These are phyloP conservation scores for Sarotherodon lohbergeri DNA, from an alignment of 2,113 vertebrate genomes.

Conservation along the genomic window DNA sequence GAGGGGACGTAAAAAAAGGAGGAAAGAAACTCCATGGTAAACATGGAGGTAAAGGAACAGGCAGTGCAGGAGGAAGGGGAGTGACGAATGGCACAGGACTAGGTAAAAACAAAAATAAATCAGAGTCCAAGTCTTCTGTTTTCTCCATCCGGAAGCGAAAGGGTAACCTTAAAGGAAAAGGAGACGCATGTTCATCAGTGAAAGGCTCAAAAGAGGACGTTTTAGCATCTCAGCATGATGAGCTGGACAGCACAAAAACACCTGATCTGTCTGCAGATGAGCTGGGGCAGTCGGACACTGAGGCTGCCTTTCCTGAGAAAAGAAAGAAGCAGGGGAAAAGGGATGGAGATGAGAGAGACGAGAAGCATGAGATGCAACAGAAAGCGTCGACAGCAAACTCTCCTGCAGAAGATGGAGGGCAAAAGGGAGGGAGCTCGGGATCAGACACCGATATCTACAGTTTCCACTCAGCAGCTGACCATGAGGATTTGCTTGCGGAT, in stretches of 20 bases:
- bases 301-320: slow-evolving; percentile 68
- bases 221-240: slow-evolving; percentile 75
- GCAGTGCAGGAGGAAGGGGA: slow-evolving; percentile 56
- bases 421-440: slow-evolving; percentile 87
- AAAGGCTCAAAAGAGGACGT: slow-evolving; percentile 86
- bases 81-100: slow-evolving; percentile 49
- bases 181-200: slow-evolving; percentile 56
- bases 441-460: slow-evolving; percentile 97
- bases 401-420: slow-evolving; percentile 63
- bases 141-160: slow-evolving; percentile 94
- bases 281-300: slow-evolving; percentile 83
- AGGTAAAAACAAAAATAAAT: slow-evolving; percentile 84
- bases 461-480: slow-evolving; percentile 93
- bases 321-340: slow-evolving; percentile 25
- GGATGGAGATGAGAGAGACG: background rate
- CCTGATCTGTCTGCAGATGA: slow-evolving; percentile 90
- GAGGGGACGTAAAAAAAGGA: slow-evolving; percentile 83
- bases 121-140: slow-evolving; percentile 84
- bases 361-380: background rate
- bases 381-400: slow-evolving; percentile 19
- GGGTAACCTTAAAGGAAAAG: slow-evolving; percentile 81
- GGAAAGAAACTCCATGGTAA: slow-evolving; percentile 81
- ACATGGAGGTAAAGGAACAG: slow-evolving; percentile 75
- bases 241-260: slow-evolving; percentile 86
- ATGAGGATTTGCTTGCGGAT: slow-evolving; percentile 94